These are phyloP conservation scores for Chitala chitala DNA, from an alignment of 2,113 vertebrate species.

Conservation along the genomic window DNA sequence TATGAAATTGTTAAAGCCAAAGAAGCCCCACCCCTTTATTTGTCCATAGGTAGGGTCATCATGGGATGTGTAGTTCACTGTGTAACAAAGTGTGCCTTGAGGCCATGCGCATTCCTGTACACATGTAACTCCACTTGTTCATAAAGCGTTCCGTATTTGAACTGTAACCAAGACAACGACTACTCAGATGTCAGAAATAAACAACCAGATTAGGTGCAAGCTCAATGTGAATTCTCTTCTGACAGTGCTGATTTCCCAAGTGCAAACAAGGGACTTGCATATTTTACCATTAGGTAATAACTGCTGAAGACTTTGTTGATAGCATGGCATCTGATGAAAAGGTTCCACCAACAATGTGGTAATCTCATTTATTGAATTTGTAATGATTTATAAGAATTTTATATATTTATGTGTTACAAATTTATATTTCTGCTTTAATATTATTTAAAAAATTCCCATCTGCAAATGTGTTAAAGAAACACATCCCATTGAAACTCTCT, in stretches of 20 bases:
- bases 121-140: neutral
- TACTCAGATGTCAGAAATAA: neutral
- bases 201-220: neutral
- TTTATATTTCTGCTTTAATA: neutral
- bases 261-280: neutral
- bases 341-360: neutral
- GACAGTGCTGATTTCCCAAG: neutral
- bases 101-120: neutral
- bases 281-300: neutral
- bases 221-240: neutral
- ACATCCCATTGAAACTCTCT: neutral
- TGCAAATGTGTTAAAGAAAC: slow-evolving; percentile 8
- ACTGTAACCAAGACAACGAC: slow-evolving; percentile 2
- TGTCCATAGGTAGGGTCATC: neutral
- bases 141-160: neutral
- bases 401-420: neutral
- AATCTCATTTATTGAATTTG: slow-evolving; percentile 13
- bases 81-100: slow-evolving; percentile 5
- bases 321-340: neutral
- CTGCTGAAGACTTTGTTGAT: slow-evolving; percentile 2
- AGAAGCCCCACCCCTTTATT: neutral
- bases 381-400: neutral
- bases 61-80: neutral
- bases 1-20: neutral
- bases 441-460: slow-evolving; percentile 4